Evolutionary conservation across 1,140 invertebrate species (phyloP).

Genomic region (Zaprionus davidi): DNA sequence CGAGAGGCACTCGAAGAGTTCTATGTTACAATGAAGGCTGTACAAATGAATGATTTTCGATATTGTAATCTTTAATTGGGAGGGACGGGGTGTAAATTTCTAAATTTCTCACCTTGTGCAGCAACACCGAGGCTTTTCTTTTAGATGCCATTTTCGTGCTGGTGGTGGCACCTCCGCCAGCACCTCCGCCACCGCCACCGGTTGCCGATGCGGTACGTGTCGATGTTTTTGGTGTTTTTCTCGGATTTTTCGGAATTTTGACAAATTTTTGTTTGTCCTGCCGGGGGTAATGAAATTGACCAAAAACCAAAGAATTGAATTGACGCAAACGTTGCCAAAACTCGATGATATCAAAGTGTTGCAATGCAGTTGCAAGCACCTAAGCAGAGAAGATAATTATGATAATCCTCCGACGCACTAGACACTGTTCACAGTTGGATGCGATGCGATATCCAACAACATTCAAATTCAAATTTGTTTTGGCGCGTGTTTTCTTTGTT

Average conservation of each 20-base stretch:
- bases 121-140: constrained; percentile 84
- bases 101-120: constrained; percentile 79
- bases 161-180: constrained; percentile 80
- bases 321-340: constrained; percentile 74
- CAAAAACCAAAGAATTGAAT: constrained; percentile 67
- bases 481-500: constrained; percentile 38
- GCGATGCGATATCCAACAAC: not conserved
- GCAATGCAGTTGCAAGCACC: constrained; percentile 30
- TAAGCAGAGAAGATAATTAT: not conserved
- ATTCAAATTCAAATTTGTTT: constrained; percentile 27
- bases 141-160: constrained; percentile 84
- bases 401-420: constrained; percentile 53
- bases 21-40: not conserved
- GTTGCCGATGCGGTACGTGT: constrained; percentile 84
- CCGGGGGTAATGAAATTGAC: constrained; percentile 60
- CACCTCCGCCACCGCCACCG: constrained; percentile 82
- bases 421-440: constrained; percentile 56
- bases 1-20: not conserved
- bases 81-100: not conserved
- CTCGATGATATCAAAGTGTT: constrained; percentile 68
- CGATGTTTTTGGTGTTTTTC: constrained; percentile 84
- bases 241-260: constrained; percentile 84
- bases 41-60: no score
- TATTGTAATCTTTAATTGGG: no score
- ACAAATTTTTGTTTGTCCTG: constrained; percentile 73